These are phyloP conservation scores for Stigmatopora argus DNA, from an alignment of 2,113 vertebrate species.

Conservation along the genomic window DNA sequence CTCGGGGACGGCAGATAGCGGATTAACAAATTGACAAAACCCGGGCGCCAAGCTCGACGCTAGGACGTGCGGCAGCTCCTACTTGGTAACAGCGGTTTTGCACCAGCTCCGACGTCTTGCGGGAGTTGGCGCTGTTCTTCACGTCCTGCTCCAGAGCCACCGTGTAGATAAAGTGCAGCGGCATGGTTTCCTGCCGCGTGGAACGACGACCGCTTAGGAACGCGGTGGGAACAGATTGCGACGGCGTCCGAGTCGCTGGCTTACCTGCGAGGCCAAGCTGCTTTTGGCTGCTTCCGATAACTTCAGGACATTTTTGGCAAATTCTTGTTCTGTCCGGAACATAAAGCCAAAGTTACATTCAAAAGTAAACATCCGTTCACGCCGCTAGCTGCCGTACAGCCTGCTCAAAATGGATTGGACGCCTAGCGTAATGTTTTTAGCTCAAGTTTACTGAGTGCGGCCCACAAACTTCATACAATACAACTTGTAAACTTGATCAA, in stretches of 20 bases:
- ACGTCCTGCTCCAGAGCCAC: constrained; percentile 83
- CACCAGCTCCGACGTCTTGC: constrained; percentile 67
- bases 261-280: constrained; percentile 78
- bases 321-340: constrained; percentile 71
- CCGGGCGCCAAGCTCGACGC: background rate
- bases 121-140: constrained; percentile 62
- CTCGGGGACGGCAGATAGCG: constrained; percentile 53
- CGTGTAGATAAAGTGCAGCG: constrained; percentile 77
- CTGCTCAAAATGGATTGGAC: no score
- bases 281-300: constrained; percentile 75
- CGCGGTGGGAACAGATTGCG: background rate
- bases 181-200: constrained; percentile 76
- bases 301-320: constrained; percentile 79
- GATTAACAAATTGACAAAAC: constrained; percentile 7
- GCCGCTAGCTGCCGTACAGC: no score
- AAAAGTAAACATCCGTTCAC: no score
- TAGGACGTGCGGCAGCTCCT: background rate
- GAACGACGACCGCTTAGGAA: background rate
- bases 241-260: background rate
- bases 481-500: no score
- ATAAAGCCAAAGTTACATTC: no score
- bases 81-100: constrained; percentile 84
- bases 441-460: no score
- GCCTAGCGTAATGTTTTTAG: no score
- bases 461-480: no score